Conservation (phyloP, 2,113 vertebrate species). For the Pithys albifrons region DNA sequence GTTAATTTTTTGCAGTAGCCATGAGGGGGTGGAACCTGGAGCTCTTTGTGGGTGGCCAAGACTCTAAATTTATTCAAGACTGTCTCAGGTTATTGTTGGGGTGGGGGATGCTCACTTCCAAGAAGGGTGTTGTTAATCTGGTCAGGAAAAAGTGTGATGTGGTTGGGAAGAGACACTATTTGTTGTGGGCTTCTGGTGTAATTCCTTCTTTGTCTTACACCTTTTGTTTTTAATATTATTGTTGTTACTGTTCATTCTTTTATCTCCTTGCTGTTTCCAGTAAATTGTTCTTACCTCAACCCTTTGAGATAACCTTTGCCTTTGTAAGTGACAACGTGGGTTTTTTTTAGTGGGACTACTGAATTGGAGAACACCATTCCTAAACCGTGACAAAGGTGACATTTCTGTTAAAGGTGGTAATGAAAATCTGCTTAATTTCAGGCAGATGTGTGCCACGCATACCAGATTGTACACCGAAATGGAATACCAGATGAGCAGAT, state of each 20-base stretch:
- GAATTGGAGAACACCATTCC: not conserved
- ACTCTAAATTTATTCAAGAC: not conserved
- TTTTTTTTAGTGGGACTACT: not conserved
- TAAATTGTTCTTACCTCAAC: not conserved
- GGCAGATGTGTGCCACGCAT: conserved; percentile 95
- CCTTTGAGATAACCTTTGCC: not conserved
- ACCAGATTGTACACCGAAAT: conserved; percentile 93
- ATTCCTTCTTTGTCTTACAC: not conserved
- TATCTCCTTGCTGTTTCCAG: not conserved
- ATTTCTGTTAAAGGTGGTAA: not conserved
- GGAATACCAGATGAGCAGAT: conserved; percentile 96
- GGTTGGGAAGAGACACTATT: not conserved
- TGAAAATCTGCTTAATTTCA: conserved; percentile 51
- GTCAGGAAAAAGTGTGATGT: not conserved
- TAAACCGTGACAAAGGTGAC: not conserved
- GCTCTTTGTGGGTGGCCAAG: not conserved
- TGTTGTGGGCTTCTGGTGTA: not conserved
- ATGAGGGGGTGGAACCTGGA: not conserved
- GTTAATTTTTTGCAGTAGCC: not conserved
- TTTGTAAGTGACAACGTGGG: not conserved
- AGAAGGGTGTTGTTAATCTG: not conserved
- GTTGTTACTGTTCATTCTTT: not conserved
- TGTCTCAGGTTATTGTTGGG: not conserved
- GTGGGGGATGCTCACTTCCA: not conserved
- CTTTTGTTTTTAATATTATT: not conserved